Evolutionary conservation across 2,797 vertebrate species (phyloP).

Genomic region (Rhabdomys pumilio): DNA sequence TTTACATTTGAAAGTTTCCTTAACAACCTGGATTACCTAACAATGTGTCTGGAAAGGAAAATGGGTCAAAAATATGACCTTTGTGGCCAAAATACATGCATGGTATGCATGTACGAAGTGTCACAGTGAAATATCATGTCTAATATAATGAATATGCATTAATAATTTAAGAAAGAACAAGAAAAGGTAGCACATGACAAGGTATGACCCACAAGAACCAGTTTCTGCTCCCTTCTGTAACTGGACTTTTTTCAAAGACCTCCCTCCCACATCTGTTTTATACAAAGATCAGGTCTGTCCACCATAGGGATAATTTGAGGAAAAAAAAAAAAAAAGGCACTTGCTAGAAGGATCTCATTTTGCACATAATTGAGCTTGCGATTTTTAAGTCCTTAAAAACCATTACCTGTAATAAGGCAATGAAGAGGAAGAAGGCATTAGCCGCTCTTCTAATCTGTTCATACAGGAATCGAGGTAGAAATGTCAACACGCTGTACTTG

Average conservation of each 20-base stretch:
- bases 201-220: too few species aligned
- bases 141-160: neutral
- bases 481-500: constrained; percentile 98
- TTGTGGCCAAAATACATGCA: neutral
- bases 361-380: neutral
- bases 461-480: constrained; percentile 99
- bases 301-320: neutral
- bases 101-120: neutral
- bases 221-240: constrained; percentile 3
- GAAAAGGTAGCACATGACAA: neutral
- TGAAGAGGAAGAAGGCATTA: constrained; percentile 99
- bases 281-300: neutral
- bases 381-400: neutral
- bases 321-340: neutral
- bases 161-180: neutral
- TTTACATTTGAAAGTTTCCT: neutral
- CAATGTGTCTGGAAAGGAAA: constrained; percentile 32
- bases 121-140: neutral
- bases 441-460: constrained; percentile 99
- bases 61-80: neutral
- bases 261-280: neutral
- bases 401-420: constrained; percentile 99
- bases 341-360: constrained; percentile 30
- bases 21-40: neutral
- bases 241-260: neutral